Evolutionary conservation across 1,140 invertebrate species (phyloP), one percentile per base, ranked within the genome.

Genomic region (Drosophila jambulina): DNA sequence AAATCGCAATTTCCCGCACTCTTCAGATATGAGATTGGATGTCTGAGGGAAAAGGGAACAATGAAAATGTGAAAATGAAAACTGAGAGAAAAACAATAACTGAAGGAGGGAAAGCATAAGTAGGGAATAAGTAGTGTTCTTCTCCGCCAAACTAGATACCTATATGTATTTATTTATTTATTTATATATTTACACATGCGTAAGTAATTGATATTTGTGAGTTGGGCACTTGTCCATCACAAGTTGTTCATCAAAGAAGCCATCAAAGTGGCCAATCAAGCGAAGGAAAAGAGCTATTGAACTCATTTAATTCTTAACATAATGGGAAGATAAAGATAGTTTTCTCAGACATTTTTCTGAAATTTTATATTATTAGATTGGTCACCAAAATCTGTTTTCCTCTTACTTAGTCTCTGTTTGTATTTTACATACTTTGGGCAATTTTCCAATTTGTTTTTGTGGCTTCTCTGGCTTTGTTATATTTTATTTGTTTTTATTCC

Each of bases 191-290:
- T 4, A 49, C n/a, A 2, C 17, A n/a, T 27, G 17, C 1, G 15
- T n/a, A 38, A 40, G 40, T 48, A 58, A 71, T 71, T 54, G 43
- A 25, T 75, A 49, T 51, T 75, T 64, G 51, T 57, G 29, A 15
- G 5, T 15, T 48, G 19, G 17, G 29, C 70, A 75, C 71, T 53
- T 75, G 70, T 38, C 43, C 38, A 29, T 21, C 62, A 9, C 40
- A 32, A 53, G 40, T 32, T 70, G n/a, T 15, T 54, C 56, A 77
- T 77, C 72, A 77, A 77, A 76, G 72, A 77, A 76, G 21, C 53
- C 43, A 72, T 70, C 64, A 42, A 58, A 72, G 48, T 32, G 56
- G 72, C 42, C 58, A 76, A 76, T 77, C 72, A 76, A 60, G 59
- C n/a, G 62, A 56, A 67, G 13, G 9, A 29, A 27, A 56, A 49